Base-by-base conservation (phyloP, 2,888 invertebrate genomes). In the Hydropsyche betteni region DNA sequence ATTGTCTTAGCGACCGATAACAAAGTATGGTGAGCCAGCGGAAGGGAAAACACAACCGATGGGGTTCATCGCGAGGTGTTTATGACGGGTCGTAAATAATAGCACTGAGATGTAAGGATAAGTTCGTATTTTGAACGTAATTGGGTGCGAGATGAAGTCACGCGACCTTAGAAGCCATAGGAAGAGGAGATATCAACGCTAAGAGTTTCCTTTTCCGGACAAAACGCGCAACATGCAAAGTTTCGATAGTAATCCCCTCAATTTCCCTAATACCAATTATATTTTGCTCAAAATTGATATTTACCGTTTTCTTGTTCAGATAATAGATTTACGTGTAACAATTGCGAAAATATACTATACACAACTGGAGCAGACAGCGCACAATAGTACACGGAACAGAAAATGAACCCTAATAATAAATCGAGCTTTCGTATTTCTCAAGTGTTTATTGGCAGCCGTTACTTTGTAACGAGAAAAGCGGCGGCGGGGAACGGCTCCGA, bases 141-240 rank as follows among this genome's bases (percentile, higher is more conserved):
- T 73, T 55, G 73, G 24, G 33, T 33, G 68, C 50, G 74, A 53
- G 68, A 74, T 74, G 68, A 74, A 61, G 74, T 74, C 74, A 74
- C 74, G 51, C 58, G 24, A 24, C 58, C 58, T 24, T 44, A 44
- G 44, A 44, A 44, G 58, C 16, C 24, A 24, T 7, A 36, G 69
- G 69, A 69, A 69, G 69, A n/a, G 69, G 69, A 24, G 51, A 69
- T 50, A 51, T 69, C 69, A 69, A 12, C 44, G 12, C 69, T 50
- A 69, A 69, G 69, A 69, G 69, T 51, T 69, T 69, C 69, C 69
- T 0, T 12, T 69, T 50, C 69, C 69, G 68, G 6, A 16, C 34
- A 38, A 61, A 53, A 58, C 58, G 71, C 51, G 52, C 16, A 33
- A 14, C 33, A 34, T 61, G 61, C 73, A 73, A 73, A 73, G 73